Evolutionary conservation across 2,797 vertebrate genomes (phyloP).

Genomic region (Steatocranus sp.): DNA sequence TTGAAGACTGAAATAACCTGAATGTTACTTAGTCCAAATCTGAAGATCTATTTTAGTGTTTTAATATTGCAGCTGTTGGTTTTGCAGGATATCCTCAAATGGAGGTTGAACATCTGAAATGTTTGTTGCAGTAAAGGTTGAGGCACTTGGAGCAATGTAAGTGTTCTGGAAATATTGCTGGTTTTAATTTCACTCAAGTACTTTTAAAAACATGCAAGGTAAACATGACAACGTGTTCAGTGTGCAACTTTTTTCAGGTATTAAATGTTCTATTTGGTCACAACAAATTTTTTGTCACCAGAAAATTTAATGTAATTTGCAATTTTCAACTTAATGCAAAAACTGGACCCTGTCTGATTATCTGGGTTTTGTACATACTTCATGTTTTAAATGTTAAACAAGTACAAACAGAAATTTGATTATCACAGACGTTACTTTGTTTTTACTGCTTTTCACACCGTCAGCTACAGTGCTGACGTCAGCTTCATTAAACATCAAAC

Average conservation of each 20-base stretch:
- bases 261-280: background rate
- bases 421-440: background rate
- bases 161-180: background rate
- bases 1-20: background rate
- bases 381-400: background rate
- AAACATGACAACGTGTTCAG: background rate
- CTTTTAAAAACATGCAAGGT: background rate
- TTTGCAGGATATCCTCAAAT: background rate
- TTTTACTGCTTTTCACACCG: background rate
- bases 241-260: background rate
- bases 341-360: background rate
- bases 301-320: background rate
- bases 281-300: background rate
- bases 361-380: background rate
- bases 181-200: background rate
- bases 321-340: background rate
- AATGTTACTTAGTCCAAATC: background rate
- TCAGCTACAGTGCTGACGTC: background rate
- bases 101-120: background rate
- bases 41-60: background rate
- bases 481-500: background rate
- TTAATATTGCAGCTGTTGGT: background rate
- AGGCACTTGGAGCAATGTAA: background rate
- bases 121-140: background rate
- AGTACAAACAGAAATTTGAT: background rate